Evolutionary conservation across 2,113 vertebrate species (phyloP), one percentile per base, ranked within the genome.

Genomic region (Hiodon alosoides): DNA sequence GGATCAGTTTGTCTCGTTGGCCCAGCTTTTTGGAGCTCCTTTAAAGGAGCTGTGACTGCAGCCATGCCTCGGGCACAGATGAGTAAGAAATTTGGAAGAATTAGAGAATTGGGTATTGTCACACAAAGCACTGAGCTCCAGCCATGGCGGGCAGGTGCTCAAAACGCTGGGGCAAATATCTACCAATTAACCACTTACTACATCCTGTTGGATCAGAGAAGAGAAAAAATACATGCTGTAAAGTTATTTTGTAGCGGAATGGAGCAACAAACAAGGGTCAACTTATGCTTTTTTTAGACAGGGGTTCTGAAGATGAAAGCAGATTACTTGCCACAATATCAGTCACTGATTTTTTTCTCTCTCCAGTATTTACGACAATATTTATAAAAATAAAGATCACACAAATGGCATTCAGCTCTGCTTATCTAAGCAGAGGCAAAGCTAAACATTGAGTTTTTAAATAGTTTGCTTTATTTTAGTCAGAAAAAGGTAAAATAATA

Each of bases 11-110:
- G 69, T 73, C 74, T 58, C 55, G 47, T 46, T 72, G 65, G 71
- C 76, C 78, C 31, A 60, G 14, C 60, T 65, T 75, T 72, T 72
- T 82, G 81, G 76, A 79, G 74, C 78, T 78, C 69, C 77, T 79
- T 74, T 67, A 75, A 76, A 80, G 74, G 48, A 72, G 70, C 58
- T 48, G 61, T 13, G 75, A 54, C 59, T 65, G 60, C 76, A 74
- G 59, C 77, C 71, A 76, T 72, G 78, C 77, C 75, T 75, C 59
- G n/a, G 76, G 74, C 73, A 62, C 6, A 51, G 69, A 64, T 72
- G 78, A 81, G 77, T 77, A 73, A 76, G 73, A 76, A 72, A 73
- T 76, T 53, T 70, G 48, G 57, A 59, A 62, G 71, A 75, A 71
- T 69, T 62, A 17, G 64, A 77, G 72, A 60, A 72, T 73, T 66